phyloP scores from a whole-genome alignment of 2,888 invertebrate genomes.

The Oithona nana region DNA sequence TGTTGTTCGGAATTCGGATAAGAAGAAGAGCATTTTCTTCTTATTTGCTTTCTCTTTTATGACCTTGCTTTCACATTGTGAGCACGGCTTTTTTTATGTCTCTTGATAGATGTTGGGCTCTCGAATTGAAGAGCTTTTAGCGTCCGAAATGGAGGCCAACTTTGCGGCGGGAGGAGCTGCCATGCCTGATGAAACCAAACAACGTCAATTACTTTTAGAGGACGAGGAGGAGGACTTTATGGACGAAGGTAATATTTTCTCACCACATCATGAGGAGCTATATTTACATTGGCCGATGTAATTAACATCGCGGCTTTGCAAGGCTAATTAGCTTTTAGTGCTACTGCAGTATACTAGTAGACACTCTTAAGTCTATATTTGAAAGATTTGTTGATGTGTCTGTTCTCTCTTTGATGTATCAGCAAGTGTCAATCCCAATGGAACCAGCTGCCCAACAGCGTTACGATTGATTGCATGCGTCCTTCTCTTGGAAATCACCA shows the following conservation, averaged over 20 bases:
- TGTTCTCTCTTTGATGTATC: constrained; percentile 21
- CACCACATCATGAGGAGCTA: too few relatives aligned
- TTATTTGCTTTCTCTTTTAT: not conserved
- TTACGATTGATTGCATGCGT: constrained; percentile 81
- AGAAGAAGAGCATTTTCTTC: not conserved
- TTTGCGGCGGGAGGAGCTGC: constrained; percentile 18
- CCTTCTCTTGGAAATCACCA: constrained; percentile 85
- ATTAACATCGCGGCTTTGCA: too few relatives aligned
- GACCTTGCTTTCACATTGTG: constrained; percentile 16
- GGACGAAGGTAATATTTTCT: constrained; percentile 69
- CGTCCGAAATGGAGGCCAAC: constrained; percentile 39
- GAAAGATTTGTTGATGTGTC: too few relatives aligned
- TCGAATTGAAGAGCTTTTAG: constrained; percentile 70
- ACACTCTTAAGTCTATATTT: too few relatives aligned
- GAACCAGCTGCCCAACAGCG: constrained; percentile 67
- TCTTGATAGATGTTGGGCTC: constrained; percentile 43
- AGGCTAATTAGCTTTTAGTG: too few relatives aligned
- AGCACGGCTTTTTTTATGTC: constrained; percentile 7
- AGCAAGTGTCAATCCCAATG: constrained; percentile 48
- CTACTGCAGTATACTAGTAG: too few relatives aligned
- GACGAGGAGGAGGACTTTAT: constrained; percentile 75
- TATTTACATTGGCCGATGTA: constrained; percentile 19
- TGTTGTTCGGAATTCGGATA: not conserved
- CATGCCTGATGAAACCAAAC: constrained; percentile 19
- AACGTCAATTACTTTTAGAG: constrained; percentile 28